Evolutionary conservation across 2,113 vertebrate species (phyloP), one percentile per base, ranked within the genome.

Genomic region (Erpornis zantholeuca): DNA sequence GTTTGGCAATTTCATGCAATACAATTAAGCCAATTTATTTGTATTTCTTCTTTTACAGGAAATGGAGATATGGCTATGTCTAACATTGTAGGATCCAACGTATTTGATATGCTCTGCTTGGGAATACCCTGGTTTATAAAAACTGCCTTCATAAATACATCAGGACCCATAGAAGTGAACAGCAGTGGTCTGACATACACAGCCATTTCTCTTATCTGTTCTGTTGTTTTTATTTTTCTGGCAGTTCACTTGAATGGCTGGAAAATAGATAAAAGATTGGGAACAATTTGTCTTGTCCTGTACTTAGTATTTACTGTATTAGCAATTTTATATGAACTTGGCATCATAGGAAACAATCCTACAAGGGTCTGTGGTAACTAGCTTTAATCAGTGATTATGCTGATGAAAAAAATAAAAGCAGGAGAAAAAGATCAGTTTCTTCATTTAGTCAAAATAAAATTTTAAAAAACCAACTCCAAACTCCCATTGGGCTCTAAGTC

Each of bases 51-150:
- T 94, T 82, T 93, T 96, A 59, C 98, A 99, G 99, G 99, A 82
- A 99, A 99, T 97, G 99, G 98, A 31, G 99, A 99, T 96, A 99
- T 99, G 99, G 99, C 99, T 86, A 99, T 99, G 99, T 99, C 99
- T 84, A 99, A 99, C 97, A 99, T 99, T 24, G 98, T 99, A 92
- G 99, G 99, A 93, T 99, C 99, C 35, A 99, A 99, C 5, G 99
- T 99, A 24, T 99, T 99, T 81, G 99, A 99, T 95, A 98, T 99
- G 98, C 97, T 99, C 53, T 99, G 99, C 92, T 98, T 99, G 84
- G 99, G 99, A 49, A 95, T 99, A 86, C 99, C 99, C 3, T 99
- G 99, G 99, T 99, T 99, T 97, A 99, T 99, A 95, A 98, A 98
- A 97, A 99, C 99, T 14, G 99, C 97, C 82, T 99, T 99, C 95